phyloP scores from a whole-genome alignment of 2,888 invertebrate species.

The Lordiphosa andalusiaca region DNA sequence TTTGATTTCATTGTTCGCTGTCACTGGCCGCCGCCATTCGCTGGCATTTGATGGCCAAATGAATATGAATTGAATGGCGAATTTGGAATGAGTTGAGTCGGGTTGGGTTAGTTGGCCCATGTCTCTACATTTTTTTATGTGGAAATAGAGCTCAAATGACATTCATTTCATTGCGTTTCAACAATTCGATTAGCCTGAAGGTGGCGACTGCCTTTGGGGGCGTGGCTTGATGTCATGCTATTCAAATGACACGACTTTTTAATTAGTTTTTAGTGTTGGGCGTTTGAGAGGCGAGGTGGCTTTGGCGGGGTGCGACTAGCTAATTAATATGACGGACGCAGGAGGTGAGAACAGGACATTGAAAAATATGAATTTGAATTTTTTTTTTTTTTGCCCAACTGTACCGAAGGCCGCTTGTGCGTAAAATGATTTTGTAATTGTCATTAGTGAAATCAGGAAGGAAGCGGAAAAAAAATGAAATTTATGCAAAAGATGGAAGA shows the following conservation, averaged over 20 bases:
- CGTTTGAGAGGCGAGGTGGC: neutral
- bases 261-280: constrained; percentile 64
- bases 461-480: no score
- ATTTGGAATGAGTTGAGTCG: constrained; percentile 14
- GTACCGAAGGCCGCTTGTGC: no score
- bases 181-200: constrained; percentile 59
- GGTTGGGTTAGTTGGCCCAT: neutral
- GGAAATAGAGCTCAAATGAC: constrained; percentile 48
- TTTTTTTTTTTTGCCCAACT: no score
- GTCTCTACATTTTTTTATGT: constrained; percentile 7
- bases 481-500: no score
- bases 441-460: no score
- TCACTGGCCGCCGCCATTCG: constrained; percentile 53
- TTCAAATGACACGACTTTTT: constrained; percentile 60
- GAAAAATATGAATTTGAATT: no score
- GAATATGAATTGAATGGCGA: constrained; percentile 65
- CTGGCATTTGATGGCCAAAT: constrained; percentile 48
- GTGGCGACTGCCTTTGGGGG: constrained; percentile 8
- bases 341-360: constrained; percentile 8
- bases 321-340: constrained; percentile 71
- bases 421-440: no score
- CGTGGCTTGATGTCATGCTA: constrained; percentile 13
- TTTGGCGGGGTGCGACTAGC: constrained; percentile 33
- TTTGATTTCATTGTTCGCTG: constrained; percentile 72
- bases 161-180: constrained; percentile 51